Percentiles rank a stretch among this genome's conserved stretches.
These are phyloP conservation scores for Cephus rjabovi DNA, from an alignment of 2,888 invertebrate species.

Conservation along the genomic window DNA sequence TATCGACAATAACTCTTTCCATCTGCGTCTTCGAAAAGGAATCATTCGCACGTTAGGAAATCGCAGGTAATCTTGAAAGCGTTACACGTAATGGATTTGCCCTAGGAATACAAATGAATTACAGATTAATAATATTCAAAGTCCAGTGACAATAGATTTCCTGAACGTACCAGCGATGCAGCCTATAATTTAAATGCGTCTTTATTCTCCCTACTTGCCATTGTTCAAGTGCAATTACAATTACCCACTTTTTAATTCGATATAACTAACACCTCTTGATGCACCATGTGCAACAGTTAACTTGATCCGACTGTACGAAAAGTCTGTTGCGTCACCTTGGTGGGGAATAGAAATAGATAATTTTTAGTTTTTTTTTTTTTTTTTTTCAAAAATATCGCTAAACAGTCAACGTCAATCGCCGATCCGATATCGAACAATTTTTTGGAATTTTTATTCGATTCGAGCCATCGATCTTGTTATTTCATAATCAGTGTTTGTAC, in stretches of 20 bases:
- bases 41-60: not conserved
- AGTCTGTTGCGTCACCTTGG: not conserved
- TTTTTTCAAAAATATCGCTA: not conserved
- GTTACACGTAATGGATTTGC: not conserved
- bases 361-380: not conserved
- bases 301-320: not conserved
- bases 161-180: not conserved
- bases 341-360: not conserved
- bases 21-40: not conserved
- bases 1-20: not conserved
- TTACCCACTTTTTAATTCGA: not conserved
- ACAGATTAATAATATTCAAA: not conserved
- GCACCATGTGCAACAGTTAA: not conserved
- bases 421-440: no score
- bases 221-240: not conserved
- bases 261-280: not conserved
- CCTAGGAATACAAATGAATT: not conserved
- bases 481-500: no score
- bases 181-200: not conserved
- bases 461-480: no score
- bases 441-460: no score
- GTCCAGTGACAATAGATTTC: not conserved
- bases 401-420: not conserved
- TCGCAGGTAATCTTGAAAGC: not conserved
- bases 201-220: not conserved